Base-by-base conservation (phyloP, 2,797 vertebrate species). In the Agapornis canus region DNA sequence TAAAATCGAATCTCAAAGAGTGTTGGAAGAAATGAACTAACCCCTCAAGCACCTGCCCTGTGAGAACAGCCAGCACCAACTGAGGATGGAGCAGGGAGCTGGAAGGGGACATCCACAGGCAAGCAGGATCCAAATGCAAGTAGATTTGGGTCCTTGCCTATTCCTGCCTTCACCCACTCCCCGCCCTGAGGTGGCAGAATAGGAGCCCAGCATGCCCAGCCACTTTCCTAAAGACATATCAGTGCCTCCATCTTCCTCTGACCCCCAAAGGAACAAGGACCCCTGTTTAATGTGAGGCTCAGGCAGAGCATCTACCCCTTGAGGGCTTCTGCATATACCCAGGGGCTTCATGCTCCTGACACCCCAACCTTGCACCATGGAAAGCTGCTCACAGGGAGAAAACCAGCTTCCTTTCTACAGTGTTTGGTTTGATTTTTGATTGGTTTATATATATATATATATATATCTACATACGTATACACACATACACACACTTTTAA, bases 351-450 rank as follows among this genome's bases (percentile, higher is more conserved):
- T 1, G 0, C 27, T 21, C 27, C 68, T 2, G 18, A 3, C 18
- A n/a, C 25, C 26, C 35, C 54, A 59, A 26, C 52, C 52, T 45
- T 11, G 68, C 25, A 10, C 25, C 4, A 6, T 1, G 1, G n/a
- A 12, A 61, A 47, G 6, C 18, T 11, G 48, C 31, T 42, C 1
- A 1, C 35, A 8, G 69, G 0, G 0, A n/a, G 37, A 5, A 43
- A 59, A 37, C 13, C 16, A 54, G 29, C 27, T 22, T 10, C 56
- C 61, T 86, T 45, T 9, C 47, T 17, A 3, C 26, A 15, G 42
- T 2, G 0, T 8, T 10, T 5, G 21, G 4, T 5, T 32, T 12
- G 26, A 39, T 60, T 40, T 27, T 60, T 27, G 35, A 29, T 60
- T 29, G 59, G 17, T 57, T 25, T 35, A 35, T 57, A 25, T 22